Percentiles rank a stretch among this genome's conserved stretches.
Evolutionary conservation across 2,888 invertebrate genomes (phyloP).

Genomic region (Ormyrus thymus): DNA sequence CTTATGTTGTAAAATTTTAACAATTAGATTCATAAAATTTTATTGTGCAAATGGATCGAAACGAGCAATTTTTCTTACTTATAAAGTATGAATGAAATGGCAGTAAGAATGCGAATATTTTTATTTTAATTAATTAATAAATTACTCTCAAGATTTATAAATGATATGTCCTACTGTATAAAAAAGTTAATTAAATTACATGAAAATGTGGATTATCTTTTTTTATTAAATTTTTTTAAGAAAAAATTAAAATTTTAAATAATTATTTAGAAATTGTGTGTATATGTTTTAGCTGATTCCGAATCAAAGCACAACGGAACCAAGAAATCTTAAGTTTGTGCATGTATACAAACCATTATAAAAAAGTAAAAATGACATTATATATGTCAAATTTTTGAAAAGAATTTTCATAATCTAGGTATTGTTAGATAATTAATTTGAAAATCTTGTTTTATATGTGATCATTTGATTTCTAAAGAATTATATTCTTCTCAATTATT

Average conservation of each 20-base stretch:
- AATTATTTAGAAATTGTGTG: constrained; percentile 1
- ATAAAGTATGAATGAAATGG: constrained; percentile 44
- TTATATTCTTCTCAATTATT: constrained; percentile 25
- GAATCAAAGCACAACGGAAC: constrained; percentile 47
- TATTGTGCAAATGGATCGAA: constrained; percentile 44
- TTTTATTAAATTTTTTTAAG: constrained; percentile 39
- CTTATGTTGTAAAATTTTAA: constrained; percentile 50
- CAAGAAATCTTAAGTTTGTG: constrained; percentile 21
- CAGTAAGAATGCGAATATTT: constrained; percentile 21
- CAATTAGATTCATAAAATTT: constrained; percentile 21
- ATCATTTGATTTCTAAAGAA: constrained; percentile 41
- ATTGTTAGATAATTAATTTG: constrained; percentile 39
- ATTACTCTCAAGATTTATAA: constrained; percentile 45
- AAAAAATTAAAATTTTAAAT: constrained; percentile 18
- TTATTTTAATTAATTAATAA: constrained; percentile 39
- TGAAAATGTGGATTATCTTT: constrained; percentile 39
- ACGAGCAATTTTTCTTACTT: constrained; percentile 41
- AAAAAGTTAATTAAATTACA: constrained; percentile 39
- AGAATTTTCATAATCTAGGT: constrained; percentile 15
- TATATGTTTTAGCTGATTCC: constrained; percentile 22
- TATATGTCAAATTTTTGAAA: constrained; percentile 17
- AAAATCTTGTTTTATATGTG: constrained; percentile 32
- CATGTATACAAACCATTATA: constrained; percentile 3
- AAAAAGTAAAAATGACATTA: background rate
- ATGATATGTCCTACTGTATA: constrained; percentile 26